Evolutionary conservation across 2,113 vertebrate species (phyloP), one percentile per base, ranked within the genome.

Genomic region (Bufo gargarizans): DNA sequence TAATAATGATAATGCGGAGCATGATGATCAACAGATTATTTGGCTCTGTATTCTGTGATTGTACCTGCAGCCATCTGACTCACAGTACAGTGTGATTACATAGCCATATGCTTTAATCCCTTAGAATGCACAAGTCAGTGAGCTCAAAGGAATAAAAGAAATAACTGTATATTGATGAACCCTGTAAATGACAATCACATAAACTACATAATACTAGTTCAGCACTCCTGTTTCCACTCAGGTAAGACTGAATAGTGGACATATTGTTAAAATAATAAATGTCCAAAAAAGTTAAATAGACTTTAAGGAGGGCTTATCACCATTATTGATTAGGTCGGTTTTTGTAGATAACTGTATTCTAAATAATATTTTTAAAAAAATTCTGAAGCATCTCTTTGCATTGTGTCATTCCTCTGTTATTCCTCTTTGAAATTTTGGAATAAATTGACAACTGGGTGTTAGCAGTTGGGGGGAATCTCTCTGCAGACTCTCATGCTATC

Each of bases 11-110:
- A 76, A 76, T 20, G 20, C 16, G 49, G 72, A 50, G 45, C 17
- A 20, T 12, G 11, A 2, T 56, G 77, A 78, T 56, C 1, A 78
- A 53, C 49, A 55, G 77, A 78, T 78, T 13, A 55, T 6, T 78
- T 78, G 11, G 49, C 50, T 55, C 56, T 16, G 47, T 4, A 17
- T 81, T 59, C 33, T 59, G 7, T 4, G 33, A 89, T 4, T 20
- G 67, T 74, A 85, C 49, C 49, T 74, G n/a, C 53, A 85, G 53
- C 22, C 67, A 85, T 85, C 72, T 85, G 69, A 72, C n/a, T 56
- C 53, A 1, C 49, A 7, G 12, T 74, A 47, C 71, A 74, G 55
- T 74, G 43, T 74, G 53, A 74, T 19, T 85, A 72, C 33, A 59
- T 22, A 77, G 7, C 71, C 55, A 76, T 55, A 56, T 43, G 71